These are phyloP conservation scores for Andricus curvator DNA, from an alignment of 2,888 invertebrate genomes.

Conservation along the genomic window DNA sequence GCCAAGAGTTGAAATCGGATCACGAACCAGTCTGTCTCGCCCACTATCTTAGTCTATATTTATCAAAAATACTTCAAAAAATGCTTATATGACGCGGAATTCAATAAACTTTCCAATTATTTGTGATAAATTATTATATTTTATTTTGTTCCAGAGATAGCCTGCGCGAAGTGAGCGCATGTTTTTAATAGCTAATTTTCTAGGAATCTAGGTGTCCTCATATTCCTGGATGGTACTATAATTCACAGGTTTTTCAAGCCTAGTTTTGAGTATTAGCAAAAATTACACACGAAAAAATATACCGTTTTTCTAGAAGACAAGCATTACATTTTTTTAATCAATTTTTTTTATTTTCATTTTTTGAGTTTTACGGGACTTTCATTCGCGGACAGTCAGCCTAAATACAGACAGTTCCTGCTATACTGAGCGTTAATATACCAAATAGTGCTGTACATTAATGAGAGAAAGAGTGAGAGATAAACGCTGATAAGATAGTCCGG, in stretches of 20 bases:
- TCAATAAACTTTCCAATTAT: no score
- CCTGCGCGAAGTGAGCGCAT: no score
- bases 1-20: no score
- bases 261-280: background rate
- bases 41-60: no score
- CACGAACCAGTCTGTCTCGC: no score
- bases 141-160: no score
- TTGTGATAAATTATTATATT: no score
- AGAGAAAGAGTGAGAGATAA: slow-evolving; percentile 44
- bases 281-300: background rate
- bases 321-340: background rate
- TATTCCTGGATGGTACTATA: background rate
- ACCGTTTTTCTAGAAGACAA: background rate
- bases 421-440: slow-evolving; percentile 73
- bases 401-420: slow-evolving; percentile 73
- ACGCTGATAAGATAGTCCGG: slow-evolving; percentile 2
- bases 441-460: slow-evolving; percentile 67
- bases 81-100: no score
- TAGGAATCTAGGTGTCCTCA: no score
- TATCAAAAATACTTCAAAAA: no score
- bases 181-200: no score
- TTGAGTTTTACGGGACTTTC: slow-evolving; percentile 43
- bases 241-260: background rate
- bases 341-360: background rate
- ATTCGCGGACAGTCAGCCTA: slow-evolving; percentile 56